A percentile compares a stretch with the other conserved stretches of the same genome.
Conservation (phyloP, 2,113 vertebrate species). For the Carettochelys insculpta region DNA sequence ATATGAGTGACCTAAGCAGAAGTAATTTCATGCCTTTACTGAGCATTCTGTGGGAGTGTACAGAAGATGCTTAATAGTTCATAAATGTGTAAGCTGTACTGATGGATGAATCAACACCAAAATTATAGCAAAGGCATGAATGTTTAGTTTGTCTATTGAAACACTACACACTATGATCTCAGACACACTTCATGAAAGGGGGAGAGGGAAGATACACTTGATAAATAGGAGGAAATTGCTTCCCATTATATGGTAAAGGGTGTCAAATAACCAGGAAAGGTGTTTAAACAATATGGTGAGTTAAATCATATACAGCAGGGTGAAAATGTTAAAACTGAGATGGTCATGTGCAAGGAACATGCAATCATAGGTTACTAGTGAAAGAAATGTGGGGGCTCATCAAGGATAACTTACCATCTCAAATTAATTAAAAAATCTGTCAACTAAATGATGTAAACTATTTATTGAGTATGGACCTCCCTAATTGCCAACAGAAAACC, state of each 20-base stretch:
- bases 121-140: background rate
- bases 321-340: background rate
- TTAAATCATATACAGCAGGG: background rate
- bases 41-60: slow-evolving; percentile 25
- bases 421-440: background rate
- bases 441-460: background rate
- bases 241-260: background rate
- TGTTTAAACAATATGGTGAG: background rate
- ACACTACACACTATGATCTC: background rate
- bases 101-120: background rate
- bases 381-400: background rate
- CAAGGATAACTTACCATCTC: background rate
- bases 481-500: background rate
- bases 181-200: background rate
- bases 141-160: slow-evolving; percentile 32
- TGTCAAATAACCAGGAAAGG: background rate
- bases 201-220: background rate
- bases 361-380: background rate
- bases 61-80: slow-evolving; percentile 53
- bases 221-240: background rate
- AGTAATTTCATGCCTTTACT: slow-evolving; percentile 67
- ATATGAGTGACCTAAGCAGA: slow-evolving; percentile 54
- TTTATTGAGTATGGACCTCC: background rate
- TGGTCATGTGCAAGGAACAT: background rate
- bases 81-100: slow-evolving; percentile 57